These are phyloP conservation scores for Girardia tigrina DNA, from an alignment of 2,888 invertebrate species.

Conservation along the genomic window DNA sequence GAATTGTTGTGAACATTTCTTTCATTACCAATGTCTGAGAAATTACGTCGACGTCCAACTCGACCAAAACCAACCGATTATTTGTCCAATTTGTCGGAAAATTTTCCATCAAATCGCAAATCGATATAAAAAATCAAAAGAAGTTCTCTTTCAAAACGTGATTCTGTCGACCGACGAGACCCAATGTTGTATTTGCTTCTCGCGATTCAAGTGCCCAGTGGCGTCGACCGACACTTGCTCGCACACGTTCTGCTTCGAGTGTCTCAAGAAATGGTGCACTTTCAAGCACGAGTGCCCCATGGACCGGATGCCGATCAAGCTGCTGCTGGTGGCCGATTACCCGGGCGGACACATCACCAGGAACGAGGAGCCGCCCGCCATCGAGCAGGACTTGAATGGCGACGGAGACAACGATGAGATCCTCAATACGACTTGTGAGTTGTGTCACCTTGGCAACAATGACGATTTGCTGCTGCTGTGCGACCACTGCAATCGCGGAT, in stretches of 20 bases:
- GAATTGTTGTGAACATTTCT: background rate
- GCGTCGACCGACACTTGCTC: background rate
- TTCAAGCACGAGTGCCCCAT: background rate
- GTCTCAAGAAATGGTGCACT: background rate
- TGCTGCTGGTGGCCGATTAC: background rate
- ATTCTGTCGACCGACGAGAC: background rate
- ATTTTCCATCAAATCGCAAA: slow-evolving; percentile 1
- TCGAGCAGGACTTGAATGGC: background rate
- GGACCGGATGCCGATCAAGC: background rate
- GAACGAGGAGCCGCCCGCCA: background rate
- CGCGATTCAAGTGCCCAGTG: background rate
- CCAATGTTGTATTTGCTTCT: background rate
- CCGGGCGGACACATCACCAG: background rate
- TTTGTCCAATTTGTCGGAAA: background rate
- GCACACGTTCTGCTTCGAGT: background rate
- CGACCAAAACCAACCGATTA: background rate
- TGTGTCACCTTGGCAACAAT: background rate
- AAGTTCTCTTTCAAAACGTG: background rate
- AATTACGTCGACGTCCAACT: background rate
- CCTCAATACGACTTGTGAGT: background rate
- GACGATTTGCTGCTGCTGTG: background rate
- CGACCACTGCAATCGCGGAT: slow-evolving; percentile 6
- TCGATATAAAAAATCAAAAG: background rate
- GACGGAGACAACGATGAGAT: slow-evolving; percentile 4
- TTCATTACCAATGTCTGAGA: slow-evolving; percentile 8